Base-by-base conservation (phyloP, 2,888 invertebrate species). In the Lymantria dispar region DNA sequence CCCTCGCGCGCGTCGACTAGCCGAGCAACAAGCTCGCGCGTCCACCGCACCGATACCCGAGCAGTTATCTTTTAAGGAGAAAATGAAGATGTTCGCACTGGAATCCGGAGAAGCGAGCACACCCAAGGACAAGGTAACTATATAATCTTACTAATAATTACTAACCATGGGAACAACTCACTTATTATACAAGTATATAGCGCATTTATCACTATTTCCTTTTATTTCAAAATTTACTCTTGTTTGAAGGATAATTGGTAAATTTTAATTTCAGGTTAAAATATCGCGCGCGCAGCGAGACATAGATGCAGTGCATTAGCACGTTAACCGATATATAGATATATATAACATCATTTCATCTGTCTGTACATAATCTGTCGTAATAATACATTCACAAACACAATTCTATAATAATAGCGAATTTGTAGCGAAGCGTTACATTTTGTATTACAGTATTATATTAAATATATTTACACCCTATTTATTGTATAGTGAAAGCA, bases 31-130 rank as follows among this genome's bases (percentile, higher is more conserved):
- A 68, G 93, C 94, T 67, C 93, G 84, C 47, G 76, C 93, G 93
- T 56, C 94, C 94, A 61, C 95, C 15, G 87, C 92, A 62, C 94
- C 95, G 49, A 94, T 96, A 58, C 97, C 97, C 1, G 98, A 99
- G 80, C 97, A 98, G 74, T 93, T 99, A 56, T 97, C 97, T 52
- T 99, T 99, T 90, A 96, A 98, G 83, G 99, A 99, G 86, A 99
- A 99, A 90, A 99, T 99, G 98, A 98, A 98, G 90, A 98, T 99
- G 97, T 99, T 99, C 92, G 99, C 99, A 41, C 94, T 97, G 89
- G 98, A 99, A 91, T 96, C 98, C 11, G 99, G 99, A 40, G 98
- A 98, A 79, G 94, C 95, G 71, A 94, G 95, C 76, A 97, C 98
- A 56, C 98, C 98, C 62, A 96, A 97, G 88, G 98, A 98, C 83